phyloP scores from a whole-genome alignment of 53 echinoderm and acorn worm genomes.

The Crossaster papposus region DNA sequence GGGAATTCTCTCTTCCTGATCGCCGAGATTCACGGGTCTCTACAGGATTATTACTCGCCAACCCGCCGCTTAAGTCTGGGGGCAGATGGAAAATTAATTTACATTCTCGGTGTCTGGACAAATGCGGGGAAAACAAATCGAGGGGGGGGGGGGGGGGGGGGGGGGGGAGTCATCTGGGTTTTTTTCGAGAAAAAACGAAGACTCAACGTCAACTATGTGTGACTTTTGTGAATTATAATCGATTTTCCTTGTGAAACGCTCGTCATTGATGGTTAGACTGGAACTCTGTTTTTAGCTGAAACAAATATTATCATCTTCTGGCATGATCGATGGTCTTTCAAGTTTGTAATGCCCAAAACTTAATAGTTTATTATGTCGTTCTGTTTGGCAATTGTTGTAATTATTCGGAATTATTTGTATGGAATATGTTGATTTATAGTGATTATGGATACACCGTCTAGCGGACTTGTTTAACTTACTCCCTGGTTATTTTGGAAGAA shows the following conservation, averaged over 20 bases:
- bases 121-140: conserved; percentile 38
- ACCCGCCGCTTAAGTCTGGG: conserved; percentile 4
- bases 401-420: not conserved
- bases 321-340: no score
- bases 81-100: conserved; percentile 46
- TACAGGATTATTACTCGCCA: conserved; percentile 20
- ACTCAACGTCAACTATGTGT: not conserved
- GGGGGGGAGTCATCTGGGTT: not conserved
- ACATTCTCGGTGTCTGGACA: conserved; percentile 34
- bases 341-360: not conserved
- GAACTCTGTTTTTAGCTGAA: no score
- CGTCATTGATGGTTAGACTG: no score
- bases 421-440: not conserved
- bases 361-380: not conserved
- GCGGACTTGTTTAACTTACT: not conserved
- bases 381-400: not conserved
- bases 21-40: not conserved
- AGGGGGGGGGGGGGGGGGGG: not conserved
- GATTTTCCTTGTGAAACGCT: not conserved
- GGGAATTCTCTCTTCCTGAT: not conserved
- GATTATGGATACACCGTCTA: not conserved
- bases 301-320: no score
- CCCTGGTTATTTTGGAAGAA: not conserved
- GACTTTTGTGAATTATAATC: not conserved
- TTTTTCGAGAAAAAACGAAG: not conserved